These are phyloP conservation scores for Phrynocephalus vlangalii DNA, from an alignment of 2,797 vertebrate species.

Conservation along the genomic window DNA sequence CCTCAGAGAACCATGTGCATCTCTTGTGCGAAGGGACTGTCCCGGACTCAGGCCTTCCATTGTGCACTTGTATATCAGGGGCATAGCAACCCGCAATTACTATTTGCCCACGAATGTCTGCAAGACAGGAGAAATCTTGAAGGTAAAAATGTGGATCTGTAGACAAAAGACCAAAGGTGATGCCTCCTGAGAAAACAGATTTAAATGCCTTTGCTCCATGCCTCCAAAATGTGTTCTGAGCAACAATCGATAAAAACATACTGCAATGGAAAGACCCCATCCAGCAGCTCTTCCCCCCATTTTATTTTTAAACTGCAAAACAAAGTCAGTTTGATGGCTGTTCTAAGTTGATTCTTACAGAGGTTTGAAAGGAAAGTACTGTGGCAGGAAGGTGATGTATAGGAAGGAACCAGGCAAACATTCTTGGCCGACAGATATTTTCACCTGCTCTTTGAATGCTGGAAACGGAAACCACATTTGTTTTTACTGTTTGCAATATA, in stretches of 20 bases:
- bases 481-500: background rate
- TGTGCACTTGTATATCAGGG: background rate
- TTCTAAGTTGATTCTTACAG: slow-evolving; percentile 51
- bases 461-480: background rate
- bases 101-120: background rate
- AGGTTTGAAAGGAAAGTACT: slow-evolving; percentile 13
- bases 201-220: slow-evolving; percentile 36
- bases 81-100: slow-evolving; percentile 20
- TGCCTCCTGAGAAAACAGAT: slow-evolving; percentile 21
- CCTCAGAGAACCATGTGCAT: slow-evolving; percentile 25
- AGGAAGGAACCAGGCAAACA: slow-evolving; percentile 1
- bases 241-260: slow-evolving; percentile 56
- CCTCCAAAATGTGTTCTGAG: slow-evolving; percentile 53
- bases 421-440: background rate
- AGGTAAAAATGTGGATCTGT: slow-evolving; percentile 37
- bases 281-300: slow-evolving; percentile 8
- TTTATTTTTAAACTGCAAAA: slow-evolving; percentile 23
- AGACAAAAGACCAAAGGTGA: slow-evolving; percentile 53
- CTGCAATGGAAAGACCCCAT: slow-evolving; percentile 51
- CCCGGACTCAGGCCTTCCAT: background rate
- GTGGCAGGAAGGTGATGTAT: background rate
- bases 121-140: slow-evolving; percentile 14
- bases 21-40: slow-evolving; percentile 8
- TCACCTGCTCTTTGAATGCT: background rate
- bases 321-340: slow-evolving; percentile 40